Base-by-base conservation (phyloP, 1,140 invertebrate genomes). In the Bombyx mandarina region DNA sequence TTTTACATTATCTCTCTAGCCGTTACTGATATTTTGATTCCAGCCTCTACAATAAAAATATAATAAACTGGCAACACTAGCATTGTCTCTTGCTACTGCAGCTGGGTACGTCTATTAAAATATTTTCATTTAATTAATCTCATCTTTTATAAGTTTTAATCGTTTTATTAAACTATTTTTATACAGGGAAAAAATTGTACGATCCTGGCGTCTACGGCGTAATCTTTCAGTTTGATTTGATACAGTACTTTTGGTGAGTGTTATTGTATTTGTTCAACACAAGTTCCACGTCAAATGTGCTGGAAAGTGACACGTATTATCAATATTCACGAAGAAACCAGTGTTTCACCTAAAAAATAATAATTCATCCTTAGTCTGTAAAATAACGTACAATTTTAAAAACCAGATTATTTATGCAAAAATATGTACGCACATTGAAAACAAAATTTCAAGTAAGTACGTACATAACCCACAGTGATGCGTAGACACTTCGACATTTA, bases 301-400 rank as follows among this genome's bases (percentile, higher is more conserved):
- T 85, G 79, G 80, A 83, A 84, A 80, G 82, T 86, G 83, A 86
- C 83, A 86, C 83, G 83, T 86, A 86, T 85, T 83, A 85, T 84
- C 79, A 78, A 66, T 76, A 78, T 67, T 66, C 50, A 51, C 50
- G 50, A 63, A 58, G 59, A 64, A 57, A 56, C 54, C 56, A 60
- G 51, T 57, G 47, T 57, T 49, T 46, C 26, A 35, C 26, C 26
- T 5, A 35, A 35, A 35, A 35, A 35, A 35, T 2, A 35, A 35
- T 35, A 3, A 35, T 35, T 35, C 2, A 35, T 35, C 26, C 4
- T 35, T 35, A 5, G 26, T 35, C 26, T 35, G 26, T 35, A 35
- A 35, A 35, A 35, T 35, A 5, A 35, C 26, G 26, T 35, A 35
- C 26, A 35, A 35, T 35, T 35, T 35, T 3, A 35, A 3, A 35